Base-by-base conservation (phyloP, 2,113 vertebrate genomes). In the Myxocyprinus asiaticus region DNA sequence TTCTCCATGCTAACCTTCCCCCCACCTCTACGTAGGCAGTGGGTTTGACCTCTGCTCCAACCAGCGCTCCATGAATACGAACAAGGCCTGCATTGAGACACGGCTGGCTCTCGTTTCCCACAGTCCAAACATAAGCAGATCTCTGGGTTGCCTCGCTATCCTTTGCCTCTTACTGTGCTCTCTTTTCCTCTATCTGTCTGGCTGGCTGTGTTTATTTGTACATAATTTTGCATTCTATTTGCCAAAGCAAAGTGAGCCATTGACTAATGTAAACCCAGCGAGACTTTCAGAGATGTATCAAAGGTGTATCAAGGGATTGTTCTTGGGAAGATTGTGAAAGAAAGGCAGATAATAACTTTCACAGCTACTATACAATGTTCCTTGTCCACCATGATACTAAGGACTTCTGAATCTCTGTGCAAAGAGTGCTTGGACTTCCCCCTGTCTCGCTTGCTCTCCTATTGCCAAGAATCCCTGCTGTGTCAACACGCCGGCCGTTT, bases 1-100 rank as follows among this genome's bases (percentile, higher is more conserved):
- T 81, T 74, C 74, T 81, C 42, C 56, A 65, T 63, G 58, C 73
- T 77, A 81, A 81, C 73, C 74, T 77, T 76, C 79, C 65, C 65
- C 79, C 72, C 64, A 74, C 72, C 74, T 58, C 53, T 55, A 63
- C 48, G 66, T 68, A 77, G 78, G 78, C 78, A 72, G 78, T 79
- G 74, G 65, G 65, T 62, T 62, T 77, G 80, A 70, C 80, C 66
- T 81, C 80, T 81, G 65, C 65, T 67, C 74, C 70, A 77, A 45
- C 73, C 80, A 71, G 73, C 51, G 56, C 43, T 68, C 80, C 48
- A 58, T 45, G 33, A 62, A 81, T 44, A 51, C 22, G 74, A 81
- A 77, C 80, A 77, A 77, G 73, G 73, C 50, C 68, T 63, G 45
- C 62, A 81, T 81, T 81, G 71, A 81, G 56, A 67, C 67, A 6